Conservation (phyloP, 1,140 invertebrate genomes). For the Meloidogyne exigua region DNA sequence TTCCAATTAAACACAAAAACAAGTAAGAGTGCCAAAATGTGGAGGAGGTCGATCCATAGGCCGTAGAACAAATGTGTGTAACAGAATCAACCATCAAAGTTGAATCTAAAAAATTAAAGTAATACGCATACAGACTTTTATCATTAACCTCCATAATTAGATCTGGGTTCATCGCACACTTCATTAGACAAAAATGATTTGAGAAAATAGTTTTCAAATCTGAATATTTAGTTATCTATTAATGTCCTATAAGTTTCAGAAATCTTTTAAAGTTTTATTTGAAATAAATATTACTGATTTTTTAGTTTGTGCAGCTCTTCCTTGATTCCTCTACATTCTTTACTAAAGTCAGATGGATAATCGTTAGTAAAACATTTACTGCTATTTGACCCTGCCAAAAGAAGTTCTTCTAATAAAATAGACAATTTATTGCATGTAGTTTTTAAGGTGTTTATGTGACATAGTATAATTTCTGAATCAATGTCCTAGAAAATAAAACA, state of each 20-base stretch:
- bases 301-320: conserved; percentile 24
- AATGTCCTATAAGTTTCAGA: too few species aligned
- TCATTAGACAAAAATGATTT: background rate
- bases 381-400: background rate
- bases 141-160: background rate
- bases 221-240: background rate
- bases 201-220: background rate
- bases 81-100: conserved; percentile 5
- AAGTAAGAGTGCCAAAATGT: conserved; percentile 20
- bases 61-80: background rate
- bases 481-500: conserved; percentile 31
- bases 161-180: background rate
- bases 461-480: conserved; percentile 30
- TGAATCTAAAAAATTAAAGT: background rate
- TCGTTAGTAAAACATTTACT: background rate
- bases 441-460: conserved; percentile 42
- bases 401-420: conserved; percentile 6
- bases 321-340: conserved; percentile 19
- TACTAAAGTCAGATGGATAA: conserved; percentile 8
- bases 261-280: too few species aligned
- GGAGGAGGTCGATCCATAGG: background rate
- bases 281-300: background rate
- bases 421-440: conserved; percentile 39
- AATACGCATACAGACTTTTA: too few species aligned
- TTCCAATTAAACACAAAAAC: conserved; percentile 21